phyloP scores from a whole-genome alignment of 2,113 vertebrate species.

The Columbina picui region DNA sequence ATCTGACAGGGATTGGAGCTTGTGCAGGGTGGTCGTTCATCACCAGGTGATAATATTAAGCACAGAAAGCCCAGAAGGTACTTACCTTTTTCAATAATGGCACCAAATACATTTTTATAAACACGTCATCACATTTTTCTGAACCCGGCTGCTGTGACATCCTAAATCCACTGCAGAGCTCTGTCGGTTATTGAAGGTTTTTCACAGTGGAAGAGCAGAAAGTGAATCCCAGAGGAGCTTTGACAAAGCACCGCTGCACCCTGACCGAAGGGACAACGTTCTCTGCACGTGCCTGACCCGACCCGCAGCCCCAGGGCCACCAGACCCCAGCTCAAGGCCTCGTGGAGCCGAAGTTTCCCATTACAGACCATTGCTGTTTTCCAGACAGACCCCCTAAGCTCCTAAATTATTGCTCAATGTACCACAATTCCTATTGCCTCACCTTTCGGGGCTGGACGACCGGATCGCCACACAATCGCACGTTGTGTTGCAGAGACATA shows the following conservation, averaged over 20 bases:
- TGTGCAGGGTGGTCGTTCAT: not conserved
- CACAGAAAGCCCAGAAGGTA: not conserved
- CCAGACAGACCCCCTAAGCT: not conserved
- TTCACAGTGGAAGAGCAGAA: not conserved
- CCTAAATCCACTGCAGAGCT: not conserved
- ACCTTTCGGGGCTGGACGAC: not conserved
- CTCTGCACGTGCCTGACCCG: not conserved
- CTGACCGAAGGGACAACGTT: not conserved
- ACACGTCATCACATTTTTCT: not conserved
- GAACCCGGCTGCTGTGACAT: not conserved
- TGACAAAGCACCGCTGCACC: not conserved
- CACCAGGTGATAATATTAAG: not conserved
- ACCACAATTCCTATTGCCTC: conserved; percentile 24
- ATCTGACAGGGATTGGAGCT: not conserved
- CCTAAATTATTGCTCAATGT: not conserved
- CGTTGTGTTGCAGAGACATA: not conserved
- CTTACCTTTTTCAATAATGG: not conserved
- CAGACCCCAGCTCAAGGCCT: not conserved
- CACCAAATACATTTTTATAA: not conserved
- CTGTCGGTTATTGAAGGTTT: not conserved
- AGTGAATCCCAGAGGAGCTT: conserved; percentile 1
- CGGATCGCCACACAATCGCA: fast-evolving
- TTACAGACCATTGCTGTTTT: not conserved
- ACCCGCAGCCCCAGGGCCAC: not conserved
- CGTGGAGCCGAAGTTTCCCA: not conserved